Conservation (phyloP, 30 jellyfish, hydroid and myxozoan species). For the Clytia hemisphaerica region DNA sequence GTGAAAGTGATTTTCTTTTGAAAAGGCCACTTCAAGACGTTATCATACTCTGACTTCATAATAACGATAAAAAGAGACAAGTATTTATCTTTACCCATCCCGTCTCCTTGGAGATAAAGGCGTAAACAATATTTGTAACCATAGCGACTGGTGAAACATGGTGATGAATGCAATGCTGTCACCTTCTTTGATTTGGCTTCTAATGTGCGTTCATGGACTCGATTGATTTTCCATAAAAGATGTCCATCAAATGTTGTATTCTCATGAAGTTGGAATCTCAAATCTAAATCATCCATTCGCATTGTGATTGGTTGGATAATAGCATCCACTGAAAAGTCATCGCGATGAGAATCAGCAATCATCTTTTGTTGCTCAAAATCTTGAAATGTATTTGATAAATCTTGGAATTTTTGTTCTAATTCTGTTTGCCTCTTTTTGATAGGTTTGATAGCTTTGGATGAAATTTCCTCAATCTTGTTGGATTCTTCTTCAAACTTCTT, state of each 20-base stretch:
- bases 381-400: too few relatives aligned
- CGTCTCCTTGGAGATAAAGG: conserved; percentile 81
- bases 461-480: too few relatives aligned
- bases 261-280: conserved; percentile 57
- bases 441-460: too few relatives aligned
- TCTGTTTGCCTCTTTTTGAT: too few relatives aligned
- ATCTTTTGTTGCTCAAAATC: too few relatives aligned
- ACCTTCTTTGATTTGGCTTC: conserved; percentile 66
- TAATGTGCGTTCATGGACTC: conserved; percentile 35
- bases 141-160: conserved; percentile 65
- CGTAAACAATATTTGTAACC: conserved; percentile 85
- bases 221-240: conserved; percentile 65
- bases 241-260: conserved; percentile 62
- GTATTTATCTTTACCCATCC: conserved; percentile 69
- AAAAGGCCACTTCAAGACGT: conserved; percentile 78
- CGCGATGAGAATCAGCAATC: too few relatives aligned
- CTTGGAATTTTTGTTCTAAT: too few relatives aligned
- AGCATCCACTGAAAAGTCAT: too few relatives aligned
- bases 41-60: conserved; percentile 84
- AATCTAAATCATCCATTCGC: conserved; percentile 44
- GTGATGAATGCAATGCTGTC: conserved; percentile 86
- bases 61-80: conserved; percentile 71
- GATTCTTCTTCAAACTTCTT: too few relatives aligned
- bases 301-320: too few relatives aligned
- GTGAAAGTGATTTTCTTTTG: conserved; percentile 58